These are phyloP conservation scores for Caenorhabditis tropicalis DNA, from an alignment of 1,140 invertebrate species.

Conservation along the genomic window DNA sequence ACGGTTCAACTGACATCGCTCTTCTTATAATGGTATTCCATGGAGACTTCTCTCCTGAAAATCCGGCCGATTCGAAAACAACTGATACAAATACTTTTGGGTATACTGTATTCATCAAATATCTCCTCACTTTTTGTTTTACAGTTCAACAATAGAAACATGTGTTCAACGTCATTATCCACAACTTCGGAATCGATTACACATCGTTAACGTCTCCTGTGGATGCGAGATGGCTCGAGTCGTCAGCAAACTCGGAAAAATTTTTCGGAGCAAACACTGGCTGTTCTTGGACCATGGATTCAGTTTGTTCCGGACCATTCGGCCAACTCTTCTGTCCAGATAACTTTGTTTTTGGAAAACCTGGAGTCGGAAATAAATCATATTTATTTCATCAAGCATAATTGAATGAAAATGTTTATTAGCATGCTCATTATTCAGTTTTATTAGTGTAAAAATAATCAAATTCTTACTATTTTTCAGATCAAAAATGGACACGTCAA, in stretches of 20 bases:
- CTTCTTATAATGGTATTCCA: constrained; percentile 71
- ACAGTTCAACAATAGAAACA: constrained; percentile 91
- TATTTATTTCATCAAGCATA: too few species aligned
- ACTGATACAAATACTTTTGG: constrained; percentile 91
- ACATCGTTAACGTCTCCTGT: constrained; percentile 81
- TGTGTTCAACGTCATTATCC: constrained; percentile 95
- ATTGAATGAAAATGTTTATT: too few species aligned
- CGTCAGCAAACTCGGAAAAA: constrained; percentile 41
- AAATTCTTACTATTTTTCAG: too few species aligned
- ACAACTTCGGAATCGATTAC: constrained; percentile 85
- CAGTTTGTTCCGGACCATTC: too few species aligned
- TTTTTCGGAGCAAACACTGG: constrained; percentile 49
- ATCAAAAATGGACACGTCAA: constrained; percentile 99
- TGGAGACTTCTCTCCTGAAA: constrained; percentile 63
- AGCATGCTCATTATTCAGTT: too few species aligned
- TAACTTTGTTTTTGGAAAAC: too few species aligned
- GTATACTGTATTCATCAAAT: too few species aligned
- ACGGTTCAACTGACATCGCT: constrained; percentile 54
- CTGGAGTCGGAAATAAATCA: too few species aligned
- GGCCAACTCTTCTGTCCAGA: too few species aligned
- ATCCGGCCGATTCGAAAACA: constrained; percentile 79
- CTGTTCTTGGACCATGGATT: too few species aligned
- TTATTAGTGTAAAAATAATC: too few species aligned
- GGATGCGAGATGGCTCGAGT: constrained; percentile 78
- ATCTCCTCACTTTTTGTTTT: too few species aligned